Percentiles rank a stretch among this genome's conserved stretches.
Evolutionary conservation across 2,888 invertebrate species (phyloP).

Genomic region (Drosophila paracracens): DNA sequence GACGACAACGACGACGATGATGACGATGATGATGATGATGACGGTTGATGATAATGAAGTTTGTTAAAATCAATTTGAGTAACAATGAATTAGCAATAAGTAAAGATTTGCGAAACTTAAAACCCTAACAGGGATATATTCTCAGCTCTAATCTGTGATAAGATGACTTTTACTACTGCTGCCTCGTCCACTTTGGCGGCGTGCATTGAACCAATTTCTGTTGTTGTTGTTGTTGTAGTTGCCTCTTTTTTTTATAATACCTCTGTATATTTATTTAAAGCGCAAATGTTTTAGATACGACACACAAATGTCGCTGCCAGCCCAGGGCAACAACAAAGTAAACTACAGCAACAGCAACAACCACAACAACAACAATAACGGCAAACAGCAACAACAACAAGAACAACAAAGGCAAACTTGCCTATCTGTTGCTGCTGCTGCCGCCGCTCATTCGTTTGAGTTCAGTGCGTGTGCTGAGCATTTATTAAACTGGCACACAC

Average conservation of each 20-base stretch:
- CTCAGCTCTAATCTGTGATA: slow-evolving; percentile 48
- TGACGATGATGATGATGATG: slow-evolving; percentile 1
- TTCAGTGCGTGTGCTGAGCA: slow-evolving; percentile 72
- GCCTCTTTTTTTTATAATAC: slow-evolving; percentile 72
- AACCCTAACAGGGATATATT: slow-evolving; percentile 5
- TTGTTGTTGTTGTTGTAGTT: slow-evolving; percentile 45
- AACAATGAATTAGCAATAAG: slow-evolving; percentile 9
- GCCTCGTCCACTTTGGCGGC: slow-evolving; percentile 59
- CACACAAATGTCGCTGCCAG: slow-evolving; percentile 65
- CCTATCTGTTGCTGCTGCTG: slow-evolving; percentile 60
- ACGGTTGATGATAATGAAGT: slow-evolving; percentile 11
- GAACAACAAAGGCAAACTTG: slow-evolving; percentile 69
- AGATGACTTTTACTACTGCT: slow-evolving; percentile 19
- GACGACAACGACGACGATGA: background rate
- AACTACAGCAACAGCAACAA: slow-evolving; percentile 51
- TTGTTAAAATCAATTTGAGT: slow-evolving; percentile 11
- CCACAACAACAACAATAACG: slow-evolving; percentile 29
- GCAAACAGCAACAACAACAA: slow-evolving; percentile 38
- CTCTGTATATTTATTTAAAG: slow-evolving; percentile 79
- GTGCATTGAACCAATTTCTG: slow-evolving; percentile 77
- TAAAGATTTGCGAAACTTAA: slow-evolving; percentile 1
- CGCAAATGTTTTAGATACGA: slow-evolving; percentile 80
- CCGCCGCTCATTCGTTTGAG: slow-evolving; percentile 43
- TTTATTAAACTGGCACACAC: slow-evolving; percentile 78
- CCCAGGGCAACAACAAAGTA: slow-evolving; percentile 49